Base-by-base conservation (phyloP, 2,113 vertebrate genomes). In the Mugil cephalus region DNA sequence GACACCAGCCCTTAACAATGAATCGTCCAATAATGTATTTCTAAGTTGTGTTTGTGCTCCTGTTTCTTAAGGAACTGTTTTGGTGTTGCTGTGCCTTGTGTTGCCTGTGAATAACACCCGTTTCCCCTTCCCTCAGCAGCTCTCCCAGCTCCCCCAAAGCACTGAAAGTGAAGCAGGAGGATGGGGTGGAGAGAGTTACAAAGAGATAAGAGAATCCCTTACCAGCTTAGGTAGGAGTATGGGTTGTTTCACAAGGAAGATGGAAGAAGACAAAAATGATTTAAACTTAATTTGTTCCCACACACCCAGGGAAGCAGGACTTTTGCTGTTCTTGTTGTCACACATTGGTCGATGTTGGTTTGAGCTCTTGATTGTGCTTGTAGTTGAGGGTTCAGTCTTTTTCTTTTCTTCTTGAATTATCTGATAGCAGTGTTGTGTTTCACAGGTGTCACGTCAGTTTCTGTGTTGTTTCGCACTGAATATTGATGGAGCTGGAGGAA, bases 71-170 rank as follows among this genome's bases (percentile, higher is more conserved):
- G 59, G 60, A 84, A 62, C 75, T 82, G 53, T 80, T 80, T 64
- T 88, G 82, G 78, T 89, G 70, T 85, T 75, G 71, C 79, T 91
- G 46, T 87, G 69, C 85, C 77, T 89, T 72, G 35, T 90, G 66
- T 76, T 85, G 54, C 85, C 34, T 92, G 85, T 92, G 89, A 94
- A 93, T 95, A 94, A 95, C 91, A 71, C 91, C 86, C 78, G 83
- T 95, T 93, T 94, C 91, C 93, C 93, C 94, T 95, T 94, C 93
- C 94, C 94, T 94, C 93, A 95, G 94, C 94, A 94, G 93, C 94
- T 92, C 92, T 92, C 94, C 91, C 92, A 93, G 94, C 91, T 93
- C 90, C 90, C 91, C 89, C 91, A 94, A 94, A 92, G 94, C 93
- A 94, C 92, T 94, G 93, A 95, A 93, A 92, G 92, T 91, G 90